Evolutionary conservation across 2,797 vertebrate species (phyloP).

Genomic region (Aldrovandia affinis): DNA sequence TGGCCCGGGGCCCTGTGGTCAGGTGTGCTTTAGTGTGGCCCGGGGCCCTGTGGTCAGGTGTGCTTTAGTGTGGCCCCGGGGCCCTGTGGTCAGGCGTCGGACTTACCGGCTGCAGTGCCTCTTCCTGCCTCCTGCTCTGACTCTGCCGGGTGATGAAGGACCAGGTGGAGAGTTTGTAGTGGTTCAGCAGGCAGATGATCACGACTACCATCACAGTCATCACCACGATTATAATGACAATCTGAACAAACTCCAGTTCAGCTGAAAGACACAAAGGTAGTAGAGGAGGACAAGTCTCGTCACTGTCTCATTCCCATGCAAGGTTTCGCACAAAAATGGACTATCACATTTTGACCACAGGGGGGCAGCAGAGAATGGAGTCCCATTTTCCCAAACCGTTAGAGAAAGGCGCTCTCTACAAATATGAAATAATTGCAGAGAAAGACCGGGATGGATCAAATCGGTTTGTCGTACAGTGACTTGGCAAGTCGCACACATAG

Average conservation of each 20-base stretch:
- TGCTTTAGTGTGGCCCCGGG: not conserved
- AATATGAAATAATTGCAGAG: not conserved
- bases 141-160: slow-evolving; percentile 89
- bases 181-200: slow-evolving; percentile 90
- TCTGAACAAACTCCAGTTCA: slow-evolving; percentile 91
- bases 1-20: too few species aligned
- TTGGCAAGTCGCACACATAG: slow-evolving; percentile 30
- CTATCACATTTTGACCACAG: not conserved
- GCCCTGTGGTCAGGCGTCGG: not conserved
- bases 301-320: not conserved
- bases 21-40: not conserved
- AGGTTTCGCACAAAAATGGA: too few species aligned
- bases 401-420: not conserved
- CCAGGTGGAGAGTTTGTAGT: slow-evolving; percentile 89
- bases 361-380: slow-evolving; percentile 29
- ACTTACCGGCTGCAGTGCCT: slow-evolving; percentile 85
- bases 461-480: not conserved
- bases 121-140: slow-evolving; percentile 85
- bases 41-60: not conserved
- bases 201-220: slow-evolving; percentile 95
- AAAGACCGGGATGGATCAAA: not conserved
- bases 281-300: not conserved
- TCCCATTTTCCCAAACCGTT: not conserved
- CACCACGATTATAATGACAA: slow-evolving; percentile 90
- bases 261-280: slow-evolving; percentile 61